phyloP scores from a whole-genome alignment of 2,888 invertebrate genomes.

The Oligia fasciuncula region DNA sequence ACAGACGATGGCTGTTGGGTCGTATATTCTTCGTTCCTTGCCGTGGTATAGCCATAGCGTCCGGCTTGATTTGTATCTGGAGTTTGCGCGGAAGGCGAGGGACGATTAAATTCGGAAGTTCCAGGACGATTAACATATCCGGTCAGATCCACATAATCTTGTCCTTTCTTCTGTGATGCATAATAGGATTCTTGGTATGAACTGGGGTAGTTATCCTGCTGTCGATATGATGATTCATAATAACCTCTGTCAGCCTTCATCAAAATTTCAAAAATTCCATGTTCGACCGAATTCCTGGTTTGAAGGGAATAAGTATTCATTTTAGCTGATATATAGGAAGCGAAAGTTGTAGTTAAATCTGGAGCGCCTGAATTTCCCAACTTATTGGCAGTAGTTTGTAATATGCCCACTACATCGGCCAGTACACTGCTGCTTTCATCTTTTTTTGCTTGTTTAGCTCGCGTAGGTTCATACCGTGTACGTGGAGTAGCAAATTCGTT shows the following conservation, averaged over 20 bases:
- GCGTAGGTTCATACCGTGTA: constrained; percentile 28
- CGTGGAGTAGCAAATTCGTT: constrained; percentile 29
- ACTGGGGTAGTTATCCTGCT: constrained; percentile 30
- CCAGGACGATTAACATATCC: background rate
- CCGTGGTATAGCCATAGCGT: too few relatives aligned
- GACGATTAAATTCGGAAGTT: background rate
- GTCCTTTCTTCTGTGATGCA: constrained; percentile 34
- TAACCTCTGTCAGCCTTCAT: constrained; percentile 51
- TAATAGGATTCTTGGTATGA: constrained; percentile 35
- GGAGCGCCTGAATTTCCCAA: constrained; percentile 39
- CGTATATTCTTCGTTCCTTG: background rate
- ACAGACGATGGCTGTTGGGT: too few relatives aligned
- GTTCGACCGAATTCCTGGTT: constrained; percentile 36
- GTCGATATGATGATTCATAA: constrained; percentile 39
- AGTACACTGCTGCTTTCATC: constrained; percentile 24
- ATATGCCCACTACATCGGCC: constrained; percentile 44
- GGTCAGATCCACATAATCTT: constrained; percentile 33
- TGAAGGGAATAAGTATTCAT: constrained; percentile 47
- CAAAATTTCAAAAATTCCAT: constrained; percentile 51
- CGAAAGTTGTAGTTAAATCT: constrained; percentile 46
- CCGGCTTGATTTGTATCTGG: constrained; percentile 35
- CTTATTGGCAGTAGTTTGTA: constrained; percentile 48
- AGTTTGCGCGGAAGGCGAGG: constrained; percentile 26
- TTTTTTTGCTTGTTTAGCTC: constrained; percentile 32
- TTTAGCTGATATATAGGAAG: constrained; percentile 47